These are phyloP conservation scores for Syrmaticus mikado DNA, from an alignment of 2,113 vertebrate genomes.

Conservation along the genomic window DNA sequence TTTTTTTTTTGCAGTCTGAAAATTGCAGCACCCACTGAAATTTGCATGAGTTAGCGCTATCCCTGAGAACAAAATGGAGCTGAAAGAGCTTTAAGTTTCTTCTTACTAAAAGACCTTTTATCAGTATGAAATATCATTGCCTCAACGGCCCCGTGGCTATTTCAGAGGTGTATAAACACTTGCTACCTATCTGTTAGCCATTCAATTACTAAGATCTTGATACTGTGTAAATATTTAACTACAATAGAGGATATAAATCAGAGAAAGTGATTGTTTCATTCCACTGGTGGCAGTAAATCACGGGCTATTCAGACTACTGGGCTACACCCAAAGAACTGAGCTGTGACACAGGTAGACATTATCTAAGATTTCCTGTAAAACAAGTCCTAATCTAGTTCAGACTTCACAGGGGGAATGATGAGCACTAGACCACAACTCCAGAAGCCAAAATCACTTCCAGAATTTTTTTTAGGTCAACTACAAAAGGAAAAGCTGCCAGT, in stretches of 20 bases:
- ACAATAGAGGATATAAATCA: conserved; percentile 49
- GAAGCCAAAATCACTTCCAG: not conserved
- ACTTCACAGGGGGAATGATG: not conserved
- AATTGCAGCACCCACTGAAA: not conserved
- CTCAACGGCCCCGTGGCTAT: conserved; percentile 18
- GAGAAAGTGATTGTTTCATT: conserved; percentile 50
- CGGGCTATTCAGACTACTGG: conserved; percentile 30
- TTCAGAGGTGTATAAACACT: conserved; percentile 67
- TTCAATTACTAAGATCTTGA: conserved; percentile 57
- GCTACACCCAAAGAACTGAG: conserved; percentile 41
- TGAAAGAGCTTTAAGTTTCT: not conserved
- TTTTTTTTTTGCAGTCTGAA: not conserved
- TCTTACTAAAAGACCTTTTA: not conserved
- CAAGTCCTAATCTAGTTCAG: not conserved
- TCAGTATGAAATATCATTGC: conserved; percentile 48
- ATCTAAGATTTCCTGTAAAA: conserved; percentile 5
- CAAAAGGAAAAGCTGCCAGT: not conserved
- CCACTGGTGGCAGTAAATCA: conserved; percentile 45
- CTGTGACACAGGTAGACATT: conserved; percentile 5
- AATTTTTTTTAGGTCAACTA: not conserved
- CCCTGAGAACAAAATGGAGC: not conserved
- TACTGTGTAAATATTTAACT: conserved; percentile 66
- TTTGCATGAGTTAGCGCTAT: not conserved
- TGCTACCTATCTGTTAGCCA: conserved; percentile 57
- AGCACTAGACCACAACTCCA: not conserved